Evolutionary conservation across 2,797 vertebrate genomes (phyloP).

Genomic region (Gymnoscopelus microlampas): DNA sequence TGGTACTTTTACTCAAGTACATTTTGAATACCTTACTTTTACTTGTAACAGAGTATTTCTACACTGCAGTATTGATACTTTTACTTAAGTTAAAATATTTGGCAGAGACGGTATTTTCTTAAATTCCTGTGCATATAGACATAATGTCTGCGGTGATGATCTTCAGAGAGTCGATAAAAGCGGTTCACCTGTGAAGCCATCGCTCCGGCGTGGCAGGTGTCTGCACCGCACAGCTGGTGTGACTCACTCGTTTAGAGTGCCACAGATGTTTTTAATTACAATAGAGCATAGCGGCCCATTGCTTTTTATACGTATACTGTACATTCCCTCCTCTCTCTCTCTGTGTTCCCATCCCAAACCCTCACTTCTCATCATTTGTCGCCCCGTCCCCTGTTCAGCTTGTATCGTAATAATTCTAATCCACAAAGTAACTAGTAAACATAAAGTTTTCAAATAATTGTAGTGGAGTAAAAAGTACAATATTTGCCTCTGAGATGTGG

Average conservation of each 20-base stretch:
- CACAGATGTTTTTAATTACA: constrained; percentile 23
- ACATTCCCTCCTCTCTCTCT: not conserved
- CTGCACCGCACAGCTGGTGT: constrained; percentile 17
- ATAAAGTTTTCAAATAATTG: too few relatives aligned
- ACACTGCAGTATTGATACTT: too few relatives aligned
- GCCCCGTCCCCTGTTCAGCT: not conserved
- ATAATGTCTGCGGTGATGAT: not conserved
- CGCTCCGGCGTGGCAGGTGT: constrained; percentile 21
- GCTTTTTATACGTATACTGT: constrained; percentile 12
- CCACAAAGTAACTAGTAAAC: too few relatives aligned
- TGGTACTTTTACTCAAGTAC: too few relatives aligned
- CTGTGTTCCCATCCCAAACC: not conserved
- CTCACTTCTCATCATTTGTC: not conserved
- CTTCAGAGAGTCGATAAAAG: constrained; percentile 38
- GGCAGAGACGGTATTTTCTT: not conserved
- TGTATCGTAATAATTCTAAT: too few relatives aligned
- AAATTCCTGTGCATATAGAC: constrained; percentile 6
- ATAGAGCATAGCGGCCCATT: not conserved
- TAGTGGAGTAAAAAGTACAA: too few relatives aligned
- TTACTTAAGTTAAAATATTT: too few relatives aligned
- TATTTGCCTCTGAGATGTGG: too few relatives aligned
- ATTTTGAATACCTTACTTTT: too few relatives aligned
- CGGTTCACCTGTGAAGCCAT: constrained; percentile 27
- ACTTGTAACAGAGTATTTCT: too few relatives aligned
- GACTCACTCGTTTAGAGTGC: not conserved